Conservation (phyloP, 2,113 vertebrate species). For the Macquaria australasica region DNA sequence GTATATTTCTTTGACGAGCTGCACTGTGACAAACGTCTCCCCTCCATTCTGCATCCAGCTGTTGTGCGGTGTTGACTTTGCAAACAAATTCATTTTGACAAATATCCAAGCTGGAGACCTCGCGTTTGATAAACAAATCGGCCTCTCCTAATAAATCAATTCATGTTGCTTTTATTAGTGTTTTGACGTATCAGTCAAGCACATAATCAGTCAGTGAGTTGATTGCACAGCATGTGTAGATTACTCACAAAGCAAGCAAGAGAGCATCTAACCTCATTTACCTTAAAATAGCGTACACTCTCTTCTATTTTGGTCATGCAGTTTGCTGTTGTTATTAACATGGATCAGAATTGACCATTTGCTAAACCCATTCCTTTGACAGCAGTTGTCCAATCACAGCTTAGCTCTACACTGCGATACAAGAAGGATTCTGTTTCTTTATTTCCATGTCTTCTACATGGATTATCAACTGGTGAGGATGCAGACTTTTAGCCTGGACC, state of each 20-base stretch:
- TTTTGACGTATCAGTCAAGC: slow-evolving; percentile 73
- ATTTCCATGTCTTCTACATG: neutral
- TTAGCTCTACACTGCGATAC: neutral
- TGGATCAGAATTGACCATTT: too few species aligned
- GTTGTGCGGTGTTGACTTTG: slow-evolving; percentile 63
- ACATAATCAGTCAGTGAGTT: slow-evolving; percentile 69
- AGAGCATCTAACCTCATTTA: neutral
- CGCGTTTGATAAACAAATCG: slow-evolving; percentile 70
- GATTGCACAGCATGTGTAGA: slow-evolving; percentile 58
- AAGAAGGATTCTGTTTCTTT: neutral
- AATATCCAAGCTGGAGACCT: slow-evolving; percentile 63
- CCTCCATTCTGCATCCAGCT: slow-evolving; percentile 53
- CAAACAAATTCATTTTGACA: slow-evolving; percentile 72
- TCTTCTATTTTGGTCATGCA: too few species aligned
- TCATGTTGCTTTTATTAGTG: slow-evolving; percentile 71
- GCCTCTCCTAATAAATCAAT: slow-evolving; percentile 69
- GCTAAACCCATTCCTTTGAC: neutral
- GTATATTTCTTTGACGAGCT: neutral
- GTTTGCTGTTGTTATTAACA: too few species aligned
- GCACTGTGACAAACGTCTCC: slow-evolving; percentile 23
- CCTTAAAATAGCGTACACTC: neutral
- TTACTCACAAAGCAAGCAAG: slow-evolving; percentile 15
- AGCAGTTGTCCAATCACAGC: neutral
- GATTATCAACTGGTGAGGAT: neutral
- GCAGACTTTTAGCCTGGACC: neutral